These are phyloP conservation scores for Eupleurogrammus muticus DNA, from an alignment of 2,797 vertebrate species.

Conservation along the genomic window DNA sequence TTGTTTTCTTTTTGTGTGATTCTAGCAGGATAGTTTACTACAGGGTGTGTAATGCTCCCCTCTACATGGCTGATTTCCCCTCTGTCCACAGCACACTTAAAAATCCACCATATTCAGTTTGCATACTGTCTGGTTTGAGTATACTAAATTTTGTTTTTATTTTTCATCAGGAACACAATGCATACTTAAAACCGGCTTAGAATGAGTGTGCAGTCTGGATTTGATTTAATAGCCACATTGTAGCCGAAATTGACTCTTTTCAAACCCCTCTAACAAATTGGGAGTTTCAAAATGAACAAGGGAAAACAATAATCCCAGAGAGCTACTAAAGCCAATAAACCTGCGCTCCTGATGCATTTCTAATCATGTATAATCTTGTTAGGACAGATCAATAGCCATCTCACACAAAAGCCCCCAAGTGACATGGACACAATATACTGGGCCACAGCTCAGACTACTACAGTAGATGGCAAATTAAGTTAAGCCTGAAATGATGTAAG, in stretches of 20 bases:
- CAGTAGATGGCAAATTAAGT: slow-evolving; percentile 61
- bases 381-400: slow-evolving; percentile 76
- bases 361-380: slow-evolving; percentile 84
- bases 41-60: background rate
- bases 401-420: slow-evolving; percentile 68
- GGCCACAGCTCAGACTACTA: slow-evolving; percentile 58
- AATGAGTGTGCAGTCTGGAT: background rate
- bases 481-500: slow-evolving; percentile 44
- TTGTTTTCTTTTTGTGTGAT: background rate
- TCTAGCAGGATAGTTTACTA: background rate
- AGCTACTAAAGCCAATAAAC: slow-evolving; percentile 62
- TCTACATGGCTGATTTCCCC: background rate
- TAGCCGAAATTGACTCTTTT: slow-evolving; percentile 12
- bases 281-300: slow-evolving; percentile 43
- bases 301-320: slow-evolving; percentile 58
- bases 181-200: background rate
- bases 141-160: background rate
- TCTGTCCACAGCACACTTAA: background rate
- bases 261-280: slow-evolving; percentile 19
- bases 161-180: background rate
- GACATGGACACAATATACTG: slow-evolving; percentile 68
- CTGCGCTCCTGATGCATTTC: slow-evolving; percentile 71
- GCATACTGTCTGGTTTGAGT: background rate
- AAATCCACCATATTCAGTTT: background rate
- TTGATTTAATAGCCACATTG: background rate